These are phyloP conservation scores for Ashinkailepas kermadecensis DNA, from an alignment of 2,888 invertebrate species.

Conservation along the genomic window DNA sequence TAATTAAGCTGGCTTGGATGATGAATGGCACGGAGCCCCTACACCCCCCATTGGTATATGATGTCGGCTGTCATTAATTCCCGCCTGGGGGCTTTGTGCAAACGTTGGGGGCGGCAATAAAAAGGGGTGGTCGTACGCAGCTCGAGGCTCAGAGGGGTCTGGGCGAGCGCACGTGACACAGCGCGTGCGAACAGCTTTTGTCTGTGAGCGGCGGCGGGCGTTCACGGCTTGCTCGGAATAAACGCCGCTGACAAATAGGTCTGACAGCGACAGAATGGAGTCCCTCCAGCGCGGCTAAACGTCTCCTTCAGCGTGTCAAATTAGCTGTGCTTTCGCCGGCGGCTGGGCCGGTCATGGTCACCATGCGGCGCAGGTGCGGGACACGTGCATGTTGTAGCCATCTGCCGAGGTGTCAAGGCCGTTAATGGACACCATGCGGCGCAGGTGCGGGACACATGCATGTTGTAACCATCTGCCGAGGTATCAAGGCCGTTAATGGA, in stretches of 20 bases:
- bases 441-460: too few species aligned
- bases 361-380: too few species aligned
- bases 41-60: not conserved
- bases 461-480: too few species aligned
- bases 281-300: slow-evolving; percentile 1
- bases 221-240: not conserved
- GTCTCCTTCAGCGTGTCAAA: not conserved
- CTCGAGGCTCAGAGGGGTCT: not conserved
- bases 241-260: not conserved
- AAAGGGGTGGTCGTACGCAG: not conserved
- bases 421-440: too few species aligned
- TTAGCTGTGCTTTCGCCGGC: not conserved
- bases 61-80: not conserved
- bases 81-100: not conserved
- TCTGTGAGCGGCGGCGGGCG: not conserved
- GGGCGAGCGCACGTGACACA: not conserved
- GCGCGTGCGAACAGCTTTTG: not conserved
- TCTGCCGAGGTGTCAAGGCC: too few species aligned
- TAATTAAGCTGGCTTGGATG: not conserved
- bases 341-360: too few species aligned
- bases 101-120: not conserved
- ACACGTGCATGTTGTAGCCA: too few species aligned
- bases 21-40: not conserved
- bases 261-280: not conserved
- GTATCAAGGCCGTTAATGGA: too few species aligned